These are phyloP conservation scores for Ophion costatus DNA, from an alignment of 2,888 invertebrate species.

Conservation along the genomic window DNA sequence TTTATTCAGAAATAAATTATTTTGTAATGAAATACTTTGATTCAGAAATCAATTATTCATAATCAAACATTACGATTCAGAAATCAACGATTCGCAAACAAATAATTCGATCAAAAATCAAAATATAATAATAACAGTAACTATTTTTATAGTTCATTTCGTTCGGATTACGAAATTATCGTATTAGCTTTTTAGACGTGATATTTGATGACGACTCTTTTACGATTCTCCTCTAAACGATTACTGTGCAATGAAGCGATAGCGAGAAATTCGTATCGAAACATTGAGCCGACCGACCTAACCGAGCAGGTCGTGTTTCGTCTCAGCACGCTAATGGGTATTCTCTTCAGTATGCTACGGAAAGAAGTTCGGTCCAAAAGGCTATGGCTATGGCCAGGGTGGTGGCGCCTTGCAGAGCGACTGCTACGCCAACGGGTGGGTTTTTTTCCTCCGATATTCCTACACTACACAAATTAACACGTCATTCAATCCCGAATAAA, in stretches of 20 bases:
- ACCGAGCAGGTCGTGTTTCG: slow-evolving; percentile 54
- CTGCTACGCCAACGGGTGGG: slow-evolving; percentile 93
- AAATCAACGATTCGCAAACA: too few species aligned
- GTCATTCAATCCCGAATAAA: neutral
- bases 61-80: too few species aligned
- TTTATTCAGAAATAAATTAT: too few species aligned
- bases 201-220: neutral
- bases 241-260: neutral
- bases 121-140: too few species aligned
- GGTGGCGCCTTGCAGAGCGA: slow-evolving; percentile 97
- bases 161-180: too few species aligned
- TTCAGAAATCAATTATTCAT: too few species aligned
- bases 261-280: slow-evolving; percentile 54
- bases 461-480: slow-evolving; percentile 43
- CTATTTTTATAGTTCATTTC: too few species aligned
- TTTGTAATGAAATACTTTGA: too few species aligned
- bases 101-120: too few species aligned
- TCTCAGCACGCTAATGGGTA: slow-evolving; percentile 75
- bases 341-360: slow-evolving; percentile 94
- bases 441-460: slow-evolving; percentile 71
- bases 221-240: neutral
- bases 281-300: slow-evolving; percentile 30
- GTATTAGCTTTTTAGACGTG: too few species aligned
- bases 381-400: slow-evolving; percentile 98
- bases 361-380: slow-evolving; percentile 98